Percentiles rank a stretch among this genome's conserved stretches.
Evolutionary conservation across 2,888 invertebrate species (phyloP).

Genomic region (Calliopum simillimum): DNA sequence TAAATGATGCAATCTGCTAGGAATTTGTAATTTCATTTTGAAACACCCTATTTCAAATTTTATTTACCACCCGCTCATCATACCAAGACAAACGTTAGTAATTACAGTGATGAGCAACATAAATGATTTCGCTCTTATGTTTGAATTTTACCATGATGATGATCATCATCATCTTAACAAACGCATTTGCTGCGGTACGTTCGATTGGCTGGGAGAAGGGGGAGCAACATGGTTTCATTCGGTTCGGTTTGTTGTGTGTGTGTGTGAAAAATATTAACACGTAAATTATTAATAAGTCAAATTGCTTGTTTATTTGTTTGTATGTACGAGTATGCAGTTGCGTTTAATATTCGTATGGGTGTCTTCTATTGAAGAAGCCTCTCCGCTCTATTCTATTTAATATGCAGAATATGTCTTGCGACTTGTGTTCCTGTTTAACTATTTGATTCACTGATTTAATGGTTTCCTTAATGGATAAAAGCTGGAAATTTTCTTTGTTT

Average conservation of each 20-base stretch:
- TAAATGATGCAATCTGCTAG: too few relatives aligned
- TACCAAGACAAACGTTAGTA: constrained; percentile 15
- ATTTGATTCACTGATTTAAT: constrained; percentile 28
- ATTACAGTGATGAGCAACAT: constrained; percentile 17
- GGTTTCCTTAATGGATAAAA: constrained; percentile 31
- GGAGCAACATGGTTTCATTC: not conserved
- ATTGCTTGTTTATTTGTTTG: constrained; percentile 1
- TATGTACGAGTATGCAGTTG: not conserved
- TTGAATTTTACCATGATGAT: too few relatives aligned
- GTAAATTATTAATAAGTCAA: constrained; percentile 34
- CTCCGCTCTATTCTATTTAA: constrained; percentile 7
- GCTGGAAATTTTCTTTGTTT: not conserved
- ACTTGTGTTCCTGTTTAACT: constrained; percentile 18
- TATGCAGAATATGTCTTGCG: constrained; percentile 15
- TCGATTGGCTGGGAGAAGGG: not conserved
- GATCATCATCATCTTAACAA: too few relatives aligned
- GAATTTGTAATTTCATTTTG: too few relatives aligned
- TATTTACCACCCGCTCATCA: too few relatives aligned
- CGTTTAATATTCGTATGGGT: not conserved
- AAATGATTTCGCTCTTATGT: constrained; percentile 8
- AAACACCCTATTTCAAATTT: too few relatives aligned
- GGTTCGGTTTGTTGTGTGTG: constrained; percentile 4
- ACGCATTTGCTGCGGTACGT: too few relatives aligned
- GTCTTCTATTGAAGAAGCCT: not conserved
- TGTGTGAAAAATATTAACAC: constrained; percentile 23